phyloP scores from a whole-genome alignment of 2,888 invertebrate species.

The Belgica antarctica region DNA sequence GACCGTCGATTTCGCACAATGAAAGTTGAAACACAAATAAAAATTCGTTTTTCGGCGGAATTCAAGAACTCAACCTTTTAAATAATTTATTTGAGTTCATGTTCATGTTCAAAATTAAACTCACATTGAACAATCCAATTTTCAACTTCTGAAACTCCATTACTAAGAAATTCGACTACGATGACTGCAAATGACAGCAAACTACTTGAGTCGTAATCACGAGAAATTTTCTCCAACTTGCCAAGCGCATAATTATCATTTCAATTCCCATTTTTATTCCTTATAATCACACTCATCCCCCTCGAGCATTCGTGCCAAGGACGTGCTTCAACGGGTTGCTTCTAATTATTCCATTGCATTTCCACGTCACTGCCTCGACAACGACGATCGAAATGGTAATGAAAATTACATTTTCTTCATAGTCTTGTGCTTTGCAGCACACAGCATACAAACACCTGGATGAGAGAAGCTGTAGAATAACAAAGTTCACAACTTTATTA shows the following conservation, averaged over 20 bases:
- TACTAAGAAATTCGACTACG: background rate
- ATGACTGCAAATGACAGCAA: constrained; percentile 25
- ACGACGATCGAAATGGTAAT: constrained; percentile 18
- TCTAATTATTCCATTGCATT: background rate
- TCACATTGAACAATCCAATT: background rate
- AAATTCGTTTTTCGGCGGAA: too few relatives aligned
- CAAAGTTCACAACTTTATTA: constrained; percentile 32
- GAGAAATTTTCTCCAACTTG: background rate
- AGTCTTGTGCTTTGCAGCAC: too few relatives aligned
- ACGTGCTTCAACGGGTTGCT: too few relatives aligned
- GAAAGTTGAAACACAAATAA: too few relatives aligned
- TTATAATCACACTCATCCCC: constrained; percentile 9
- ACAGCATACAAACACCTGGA: background rate
- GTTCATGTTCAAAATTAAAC: too few relatives aligned
- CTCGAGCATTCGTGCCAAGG: too few relatives aligned
- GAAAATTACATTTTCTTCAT: constrained; percentile 20
- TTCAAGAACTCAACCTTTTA: too few relatives aligned
- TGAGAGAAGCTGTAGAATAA: constrained; percentile 1
- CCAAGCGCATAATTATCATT: constrained; percentile 24
- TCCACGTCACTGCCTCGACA: background rate
- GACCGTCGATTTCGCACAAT: too few relatives aligned
- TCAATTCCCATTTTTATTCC: background rate
- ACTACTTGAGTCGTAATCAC: constrained; percentile 23
- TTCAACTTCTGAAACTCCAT: background rate
- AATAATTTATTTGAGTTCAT: constrained; percentile 9